phyloP scores from a whole-genome alignment of 2,113 vertebrate species.

The Micromys minutus region DNA sequence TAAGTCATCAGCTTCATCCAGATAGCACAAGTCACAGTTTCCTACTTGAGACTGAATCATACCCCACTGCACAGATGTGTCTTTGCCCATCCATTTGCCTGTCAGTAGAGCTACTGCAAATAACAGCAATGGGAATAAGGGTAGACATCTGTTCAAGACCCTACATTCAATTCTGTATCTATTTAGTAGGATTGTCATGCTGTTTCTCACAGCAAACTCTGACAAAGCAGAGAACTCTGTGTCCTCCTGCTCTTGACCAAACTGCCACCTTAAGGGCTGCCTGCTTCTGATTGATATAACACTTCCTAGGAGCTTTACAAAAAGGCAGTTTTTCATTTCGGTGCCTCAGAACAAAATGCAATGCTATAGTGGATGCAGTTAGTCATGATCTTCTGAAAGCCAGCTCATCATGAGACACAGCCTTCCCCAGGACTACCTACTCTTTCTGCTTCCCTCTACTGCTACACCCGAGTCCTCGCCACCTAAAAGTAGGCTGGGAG shows the following conservation, averaged over 20 bases:
- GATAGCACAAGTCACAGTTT: background rate
- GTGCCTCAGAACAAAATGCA: background rate
- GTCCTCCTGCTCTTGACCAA: accelerated
- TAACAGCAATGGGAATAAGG: background rate
- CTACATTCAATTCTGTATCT: background rate
- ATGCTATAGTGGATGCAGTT: accelerated
- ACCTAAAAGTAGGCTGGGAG: background rate
- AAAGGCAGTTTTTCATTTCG: background rate
- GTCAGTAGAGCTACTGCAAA: background rate
- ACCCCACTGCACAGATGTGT: no score
- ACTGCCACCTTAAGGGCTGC: background rate
- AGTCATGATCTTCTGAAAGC: background rate
- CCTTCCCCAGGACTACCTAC: background rate
- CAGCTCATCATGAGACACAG: accelerated
- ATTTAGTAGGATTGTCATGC: no score
- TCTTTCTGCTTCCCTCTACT: background rate
- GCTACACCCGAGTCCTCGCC: background rate
- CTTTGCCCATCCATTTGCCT: background rate
- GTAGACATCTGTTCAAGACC: background rate
- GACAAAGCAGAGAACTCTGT: accelerated
- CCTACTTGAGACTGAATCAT: background rate
- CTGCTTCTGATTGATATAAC: background rate
- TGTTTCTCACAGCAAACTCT: background rate
- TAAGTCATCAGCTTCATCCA: background rate
- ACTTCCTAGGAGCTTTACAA: background rate